A percentile compares a stretch with the other conserved stretches of the same genome.
Evolutionary conservation across 2,888 invertebrate species (phyloP).

Genomic region (Neoaliturus tenellus): DNA sequence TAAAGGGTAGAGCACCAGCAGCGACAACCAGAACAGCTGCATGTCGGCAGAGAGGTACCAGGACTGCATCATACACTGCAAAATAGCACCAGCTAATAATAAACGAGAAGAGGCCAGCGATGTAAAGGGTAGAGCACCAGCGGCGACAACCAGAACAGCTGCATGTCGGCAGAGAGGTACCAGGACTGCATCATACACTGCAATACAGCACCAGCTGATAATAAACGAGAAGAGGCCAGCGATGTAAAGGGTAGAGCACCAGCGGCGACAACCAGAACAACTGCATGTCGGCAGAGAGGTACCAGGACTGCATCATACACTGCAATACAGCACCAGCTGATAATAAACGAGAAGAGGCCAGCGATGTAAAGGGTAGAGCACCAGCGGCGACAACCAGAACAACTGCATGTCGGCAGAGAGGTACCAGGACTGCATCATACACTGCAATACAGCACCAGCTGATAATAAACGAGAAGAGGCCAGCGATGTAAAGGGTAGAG

Average conservation of each 20-base stretch:
- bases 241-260: constrained; percentile 74
- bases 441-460: constrained; percentile 68
- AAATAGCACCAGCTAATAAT: too few relatives aligned
- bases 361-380: constrained; percentile 74
- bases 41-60: constrained; percentile 79
- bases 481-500: constrained; percentile 73
- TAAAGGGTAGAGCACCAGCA: constrained; percentile 74
- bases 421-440: constrained; percentile 77
- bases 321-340: constrained; percentile 63
- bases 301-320: constrained; percentile 78
- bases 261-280: constrained; percentile 76
- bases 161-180: constrained; percentile 78
- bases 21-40: constrained; percentile 76
- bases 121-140: constrained; percentile 74
- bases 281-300: constrained; percentile 77
- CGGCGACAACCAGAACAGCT: constrained; percentile 76
- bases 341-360: too few relatives aligned
- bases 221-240: constrained; percentile 71
- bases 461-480: constrained; percentile 70
- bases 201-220: too few relatives aligned
- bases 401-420: constrained; percentile 78
- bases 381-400: constrained; percentile 75
- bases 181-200: constrained; percentile 76
- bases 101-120: constrained; percentile 71
- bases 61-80: constrained; percentile 74